These are phyloP conservation scores for Margarornis squamiger DNA, from an alignment of 2,797 vertebrate species.

Conservation along the genomic window DNA sequence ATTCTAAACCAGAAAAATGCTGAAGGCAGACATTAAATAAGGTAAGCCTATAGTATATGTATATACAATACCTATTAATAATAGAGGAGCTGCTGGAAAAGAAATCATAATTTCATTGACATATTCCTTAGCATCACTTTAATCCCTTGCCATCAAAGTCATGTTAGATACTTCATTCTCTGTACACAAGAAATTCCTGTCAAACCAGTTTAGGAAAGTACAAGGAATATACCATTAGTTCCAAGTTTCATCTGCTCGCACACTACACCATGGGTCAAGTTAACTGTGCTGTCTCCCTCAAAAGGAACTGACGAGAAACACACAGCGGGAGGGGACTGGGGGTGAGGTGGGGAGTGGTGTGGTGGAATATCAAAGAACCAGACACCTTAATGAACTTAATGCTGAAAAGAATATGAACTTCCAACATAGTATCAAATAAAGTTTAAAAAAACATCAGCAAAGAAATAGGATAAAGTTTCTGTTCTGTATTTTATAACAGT, in stretches of 20 bases:
- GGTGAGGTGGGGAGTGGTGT: not conserved
- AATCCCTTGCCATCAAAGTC: not conserved
- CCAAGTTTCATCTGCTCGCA: not conserved
- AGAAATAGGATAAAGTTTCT: not conserved
- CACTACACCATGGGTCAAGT: not conserved
- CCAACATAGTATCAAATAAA: not conserved
- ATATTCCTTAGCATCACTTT: not conserved
- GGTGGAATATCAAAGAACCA: not conserved
- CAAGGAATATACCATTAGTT: not conserved
- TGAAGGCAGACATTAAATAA: not conserved
- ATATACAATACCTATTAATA: not conserved
- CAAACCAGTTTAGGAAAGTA: not conserved
- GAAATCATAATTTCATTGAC: not conserved
- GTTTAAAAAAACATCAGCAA: not conserved
- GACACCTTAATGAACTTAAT: not conserved
- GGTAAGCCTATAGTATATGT: not conserved
- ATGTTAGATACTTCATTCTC: not conserved
- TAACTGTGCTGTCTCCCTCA: not conserved
- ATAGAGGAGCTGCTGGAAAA: not conserved
- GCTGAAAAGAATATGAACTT: not conserved
- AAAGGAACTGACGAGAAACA: not conserved
- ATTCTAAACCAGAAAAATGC: not conserved
- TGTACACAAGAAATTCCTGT: not conserved
- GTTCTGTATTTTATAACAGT: not conserved
- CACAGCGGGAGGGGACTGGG: fast-evolving